A percentile compares a stretch with the other conserved stretches of the same genome.
Conservation (phyloP, 2,797 vertebrate genomes). For the Urosaurus nigricauda region DNA sequence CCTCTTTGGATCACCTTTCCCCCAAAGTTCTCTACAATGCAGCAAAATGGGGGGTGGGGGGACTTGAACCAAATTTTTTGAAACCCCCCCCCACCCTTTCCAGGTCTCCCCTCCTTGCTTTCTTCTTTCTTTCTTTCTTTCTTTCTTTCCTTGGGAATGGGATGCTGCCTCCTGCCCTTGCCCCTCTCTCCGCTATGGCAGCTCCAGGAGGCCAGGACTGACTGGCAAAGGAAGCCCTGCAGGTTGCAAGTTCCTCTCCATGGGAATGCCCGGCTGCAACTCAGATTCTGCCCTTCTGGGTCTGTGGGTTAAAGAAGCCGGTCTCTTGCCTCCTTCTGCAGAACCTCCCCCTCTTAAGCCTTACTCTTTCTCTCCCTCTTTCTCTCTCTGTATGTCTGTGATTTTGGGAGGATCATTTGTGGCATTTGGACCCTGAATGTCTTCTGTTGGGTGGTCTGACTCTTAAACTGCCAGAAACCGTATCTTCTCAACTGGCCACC, state of each 20-base stretch:
- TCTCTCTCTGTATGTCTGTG: no score
- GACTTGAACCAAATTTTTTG: neutral
- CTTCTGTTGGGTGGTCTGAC: neutral
- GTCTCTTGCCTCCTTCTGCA: neutral
- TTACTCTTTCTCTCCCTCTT: no score
- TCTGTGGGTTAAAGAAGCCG: neutral
- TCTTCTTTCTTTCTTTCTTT: no score
- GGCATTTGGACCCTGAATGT: neutral
- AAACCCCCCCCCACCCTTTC: neutral
- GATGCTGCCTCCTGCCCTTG: no score
- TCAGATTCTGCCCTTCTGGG: neutral
- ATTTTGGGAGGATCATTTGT: neutral
- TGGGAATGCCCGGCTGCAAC: neutral
- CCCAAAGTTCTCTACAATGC: constrained; percentile 8
- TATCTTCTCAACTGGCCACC: no score
- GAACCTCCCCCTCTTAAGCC: neutral
- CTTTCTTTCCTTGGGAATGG: neutral
- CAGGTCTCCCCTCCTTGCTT: neutral
- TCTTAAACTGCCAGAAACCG: neutral
- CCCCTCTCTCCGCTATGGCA: neutral
- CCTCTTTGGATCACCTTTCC: neutral
- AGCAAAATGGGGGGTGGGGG: neutral
- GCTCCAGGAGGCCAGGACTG: neutral
- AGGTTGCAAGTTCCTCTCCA: neutral
- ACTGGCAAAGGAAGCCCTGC: neutral